These are phyloP conservation scores for Notolabrus celidotus DNA, from an alignment of 2,797 vertebrate genomes.

Conservation along the genomic window DNA sequence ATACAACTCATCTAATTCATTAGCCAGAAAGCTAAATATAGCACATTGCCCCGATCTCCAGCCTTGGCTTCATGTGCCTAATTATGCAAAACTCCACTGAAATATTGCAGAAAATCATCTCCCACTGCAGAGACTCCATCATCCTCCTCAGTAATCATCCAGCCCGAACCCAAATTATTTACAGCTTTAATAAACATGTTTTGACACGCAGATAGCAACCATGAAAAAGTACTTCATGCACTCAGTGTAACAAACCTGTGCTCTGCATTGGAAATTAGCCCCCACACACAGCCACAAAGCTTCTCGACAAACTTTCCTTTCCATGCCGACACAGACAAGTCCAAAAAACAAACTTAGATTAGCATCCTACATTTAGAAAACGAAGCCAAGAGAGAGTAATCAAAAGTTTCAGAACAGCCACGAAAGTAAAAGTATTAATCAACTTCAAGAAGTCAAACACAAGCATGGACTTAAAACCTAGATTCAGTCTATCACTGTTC, in stretches of 20 bases:
- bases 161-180: conserved; percentile 55
- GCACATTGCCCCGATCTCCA: conserved; percentile 51
- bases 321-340: too few relatives aligned
- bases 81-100: conserved; percentile 74
- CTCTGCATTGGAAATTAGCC: conserved; percentile 29
- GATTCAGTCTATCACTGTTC: too few relatives aligned
- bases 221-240: conserved; percentile 34
- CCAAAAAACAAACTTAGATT: background rate
- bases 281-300: conserved; percentile 4
- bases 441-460: too few relatives aligned
- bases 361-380: background rate
- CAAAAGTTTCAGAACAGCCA: too few relatives aligned
- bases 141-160: conserved; percentile 51
- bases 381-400: fast-evolving
- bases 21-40: conserved; percentile 72
- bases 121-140: conserved; percentile 60
- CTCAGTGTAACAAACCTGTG: conserved; percentile 19
- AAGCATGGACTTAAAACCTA: too few relatives aligned
- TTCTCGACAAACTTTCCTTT: background rate
- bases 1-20: conserved; percentile 79
- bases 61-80: conserved; percentile 52
- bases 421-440: background rate
- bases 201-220: conserved; percentile 41
- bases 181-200: conserved; percentile 72
- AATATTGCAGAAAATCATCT: conserved; percentile 73